Conservation (phyloP, 2,113 vertebrate species). For the Chlamydotis undulata region DNA sequence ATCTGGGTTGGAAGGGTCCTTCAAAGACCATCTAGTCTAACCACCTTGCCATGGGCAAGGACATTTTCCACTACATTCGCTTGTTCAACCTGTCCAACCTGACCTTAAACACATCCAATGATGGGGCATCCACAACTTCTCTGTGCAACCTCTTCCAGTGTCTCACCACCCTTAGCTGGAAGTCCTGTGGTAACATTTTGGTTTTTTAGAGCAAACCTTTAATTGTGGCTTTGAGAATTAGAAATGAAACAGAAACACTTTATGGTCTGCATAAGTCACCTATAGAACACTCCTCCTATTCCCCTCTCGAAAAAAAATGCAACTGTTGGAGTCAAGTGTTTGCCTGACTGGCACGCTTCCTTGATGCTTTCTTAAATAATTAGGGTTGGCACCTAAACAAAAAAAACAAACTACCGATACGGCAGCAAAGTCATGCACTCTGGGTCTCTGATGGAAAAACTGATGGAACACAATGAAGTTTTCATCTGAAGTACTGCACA, state of each 20-base stretch:
- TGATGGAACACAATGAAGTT: neutral
- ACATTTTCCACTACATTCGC: neutral
- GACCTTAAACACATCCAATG: neutral
- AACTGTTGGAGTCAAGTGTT: neutral
- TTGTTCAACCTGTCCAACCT: neutral
- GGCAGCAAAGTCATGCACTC: neutral
- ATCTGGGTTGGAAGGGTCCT: neutral
- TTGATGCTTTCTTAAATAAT: neutral
- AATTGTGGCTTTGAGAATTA: neutral
- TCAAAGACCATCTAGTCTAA: neutral
- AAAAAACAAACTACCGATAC: neutral
- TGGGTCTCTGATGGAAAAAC: neutral
- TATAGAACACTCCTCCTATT: neutral
- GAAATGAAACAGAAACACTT: neutral
- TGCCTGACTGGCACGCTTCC: rapidly evolving
- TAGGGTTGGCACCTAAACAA: neutral
- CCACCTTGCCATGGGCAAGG: rapidly evolving
- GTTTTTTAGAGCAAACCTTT: neutral
- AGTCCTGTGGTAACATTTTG: neutral
- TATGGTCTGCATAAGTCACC: neutral
- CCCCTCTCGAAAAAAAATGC: neutral
- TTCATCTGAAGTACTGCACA: neutral
- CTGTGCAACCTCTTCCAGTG: neutral
- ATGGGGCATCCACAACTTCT: neutral
- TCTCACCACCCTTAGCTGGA: neutral